These are phyloP conservation scores for Cybosia mesomella DNA, from an alignment of 2,888 invertebrate genomes.

Conservation along the genomic window DNA sequence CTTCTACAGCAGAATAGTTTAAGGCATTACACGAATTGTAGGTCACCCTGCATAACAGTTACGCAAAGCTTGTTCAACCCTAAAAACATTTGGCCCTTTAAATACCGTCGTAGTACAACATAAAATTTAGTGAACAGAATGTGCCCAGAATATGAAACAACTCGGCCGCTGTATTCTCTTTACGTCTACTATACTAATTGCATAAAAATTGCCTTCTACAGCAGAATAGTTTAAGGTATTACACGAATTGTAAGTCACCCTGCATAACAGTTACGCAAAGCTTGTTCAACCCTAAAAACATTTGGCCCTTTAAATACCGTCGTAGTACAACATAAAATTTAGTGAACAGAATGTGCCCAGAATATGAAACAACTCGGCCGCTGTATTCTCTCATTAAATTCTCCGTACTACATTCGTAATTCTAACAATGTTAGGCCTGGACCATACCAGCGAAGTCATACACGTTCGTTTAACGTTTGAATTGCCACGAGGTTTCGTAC, in stretches of 20 bases:
- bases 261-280: background rate
- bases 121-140: constrained; percentile 14
- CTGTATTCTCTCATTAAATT: constrained; percentile 16
- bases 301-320: constrained; percentile 4
- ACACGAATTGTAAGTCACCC: background rate
- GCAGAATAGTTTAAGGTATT: background rate
- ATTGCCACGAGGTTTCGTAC: background rate
- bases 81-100: constrained; percentile 10
- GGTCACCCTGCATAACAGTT: background rate
- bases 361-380: constrained; percentile 12
- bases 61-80: constrained; percentile 7
- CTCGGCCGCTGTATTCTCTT: no score
- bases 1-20: background rate
- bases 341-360: constrained; percentile 12
- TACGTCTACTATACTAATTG: no score
- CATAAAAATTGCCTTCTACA: background rate
- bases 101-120: background rate
- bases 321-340: background rate
- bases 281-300: constrained; percentile 10
- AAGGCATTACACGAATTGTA: background rate
- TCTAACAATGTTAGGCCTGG: constrained; percentile 17
- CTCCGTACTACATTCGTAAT: constrained; percentile 15
- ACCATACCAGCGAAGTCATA: background rate
- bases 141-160: constrained; percentile 13
- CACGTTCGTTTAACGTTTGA: background rate